Conservation (phyloP, 2,113 vertebrate genomes). For the Rhinogobius similis region DNA sequence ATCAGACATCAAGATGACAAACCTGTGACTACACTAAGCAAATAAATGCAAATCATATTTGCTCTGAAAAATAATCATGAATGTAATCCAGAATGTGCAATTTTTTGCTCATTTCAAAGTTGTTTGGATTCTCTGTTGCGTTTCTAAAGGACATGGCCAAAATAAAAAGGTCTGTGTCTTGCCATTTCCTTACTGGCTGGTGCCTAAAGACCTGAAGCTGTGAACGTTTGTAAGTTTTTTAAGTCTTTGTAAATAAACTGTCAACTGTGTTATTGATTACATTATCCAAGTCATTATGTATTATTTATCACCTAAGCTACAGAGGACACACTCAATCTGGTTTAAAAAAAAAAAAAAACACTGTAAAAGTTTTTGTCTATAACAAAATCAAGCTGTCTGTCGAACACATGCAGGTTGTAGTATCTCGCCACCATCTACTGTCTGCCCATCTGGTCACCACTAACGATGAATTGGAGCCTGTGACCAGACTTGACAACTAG, state of each 20-base stretch:
- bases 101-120: slow-evolving; percentile 43
- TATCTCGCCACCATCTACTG: too few relatives aligned
- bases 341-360: too few relatives aligned
- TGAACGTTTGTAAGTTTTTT: slow-evolving; percentile 84
- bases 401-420: too few relatives aligned
- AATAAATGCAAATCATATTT: slow-evolving; percentile 65
- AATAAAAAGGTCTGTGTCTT: slow-evolving; percentile 63
- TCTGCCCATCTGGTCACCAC: too few relatives aligned
- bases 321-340: too few relatives aligned
- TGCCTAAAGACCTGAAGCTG: slow-evolving; percentile 86
- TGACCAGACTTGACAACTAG: too few relatives aligned
- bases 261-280: slow-evolving; percentile 56
- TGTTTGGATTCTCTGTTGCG: slow-evolving; percentile 44
- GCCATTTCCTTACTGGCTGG: slow-evolving; percentile 71
- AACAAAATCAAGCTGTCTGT: too few relatives aligned
- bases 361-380: too few relatives aligned
- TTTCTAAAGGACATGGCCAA: slow-evolving; percentile 62
- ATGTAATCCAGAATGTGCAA: slow-evolving; percentile 68
- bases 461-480: too few relatives aligned
- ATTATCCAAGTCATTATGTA: slow-evolving; percentile 5
- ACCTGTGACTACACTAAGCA: slow-evolving; percentile 25
- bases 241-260: slow-evolving; percentile 81
- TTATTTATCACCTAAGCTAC: too few relatives aligned
- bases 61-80: slow-evolving; percentile 51
- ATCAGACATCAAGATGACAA: slow-evolving; percentile 23